Conservation (phyloP, 2,888 invertebrate genomes). For the Dynastes maya region DNA sequence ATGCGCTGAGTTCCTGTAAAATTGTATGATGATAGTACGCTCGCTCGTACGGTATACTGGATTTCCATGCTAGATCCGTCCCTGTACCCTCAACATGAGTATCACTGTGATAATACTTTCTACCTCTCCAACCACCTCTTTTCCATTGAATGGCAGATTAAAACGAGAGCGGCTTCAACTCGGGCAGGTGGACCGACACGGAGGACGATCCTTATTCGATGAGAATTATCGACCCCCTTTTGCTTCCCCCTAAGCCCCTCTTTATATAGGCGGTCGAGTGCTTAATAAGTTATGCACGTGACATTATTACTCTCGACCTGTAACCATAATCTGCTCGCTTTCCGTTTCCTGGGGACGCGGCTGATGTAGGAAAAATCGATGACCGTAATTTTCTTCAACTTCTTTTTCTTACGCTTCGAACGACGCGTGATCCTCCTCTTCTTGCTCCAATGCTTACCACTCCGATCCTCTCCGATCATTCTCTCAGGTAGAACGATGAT, state of each 20-base stretch:
- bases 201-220: slow-evolving; percentile 36
- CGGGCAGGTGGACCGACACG: background rate
- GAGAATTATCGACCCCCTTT: slow-evolving; percentile 48
- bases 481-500: slow-evolving; percentile 1
- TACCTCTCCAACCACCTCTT: background rate
- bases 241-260: background rate
- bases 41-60: too few relatives aligned
- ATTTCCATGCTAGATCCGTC: too few relatives aligned
- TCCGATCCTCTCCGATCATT: background rate
- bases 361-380: slow-evolving; percentile 15
- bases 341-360: background rate
- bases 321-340: slow-evolving; percentile 27
- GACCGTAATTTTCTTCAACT: slow-evolving; percentile 17
- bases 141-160: slow-evolving; percentile 28
- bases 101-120: too few relatives aligned
- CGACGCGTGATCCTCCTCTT: background rate
- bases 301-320: slow-evolving; percentile 47
- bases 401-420: background rate
- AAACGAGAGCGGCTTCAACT: background rate
- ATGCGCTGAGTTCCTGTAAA: too few relatives aligned
- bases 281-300: slow-evolving; percentile 50
- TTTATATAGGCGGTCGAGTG: slow-evolving; percentile 27
- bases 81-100: too few relatives aligned
- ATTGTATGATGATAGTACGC: too few relatives aligned
- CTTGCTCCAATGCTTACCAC: too few relatives aligned